Conservation (phyloP, 2,113 vertebrate genomes). For the Cichladusa arquata region DNA sequence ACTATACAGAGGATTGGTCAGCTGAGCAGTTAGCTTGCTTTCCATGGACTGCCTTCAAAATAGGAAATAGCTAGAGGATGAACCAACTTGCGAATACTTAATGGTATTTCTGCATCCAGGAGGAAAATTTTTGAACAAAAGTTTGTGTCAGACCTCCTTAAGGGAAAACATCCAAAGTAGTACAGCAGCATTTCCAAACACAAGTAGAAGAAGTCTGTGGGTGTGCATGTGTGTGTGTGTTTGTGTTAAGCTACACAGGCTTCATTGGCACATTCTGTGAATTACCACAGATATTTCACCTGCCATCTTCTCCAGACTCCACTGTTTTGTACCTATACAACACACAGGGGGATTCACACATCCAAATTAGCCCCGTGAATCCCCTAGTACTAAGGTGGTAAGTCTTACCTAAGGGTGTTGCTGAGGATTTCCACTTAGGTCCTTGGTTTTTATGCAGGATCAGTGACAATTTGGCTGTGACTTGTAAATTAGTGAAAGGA, state of each 20-base stretch:
- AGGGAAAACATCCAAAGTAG: neutral
- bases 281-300: neutral
- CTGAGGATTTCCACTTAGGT: neutral
- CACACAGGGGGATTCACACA: neutral
- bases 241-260: neutral
- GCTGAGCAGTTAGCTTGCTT: neutral
- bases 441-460: neutral
- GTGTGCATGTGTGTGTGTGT: accelerated
- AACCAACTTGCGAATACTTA: accelerated
- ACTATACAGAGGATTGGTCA: neutral
- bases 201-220: neutral
- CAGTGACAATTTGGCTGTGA: neutral
- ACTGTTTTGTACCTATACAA: neutral
- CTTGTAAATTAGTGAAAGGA: neutral
- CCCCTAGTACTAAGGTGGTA: neutral
- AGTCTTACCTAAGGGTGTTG: neutral
- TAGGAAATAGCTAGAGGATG: neutral
- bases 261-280: neutral
- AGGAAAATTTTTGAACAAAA: neutral
- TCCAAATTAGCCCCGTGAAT: neutral
- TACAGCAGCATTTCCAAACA: neutral
- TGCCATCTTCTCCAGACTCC: neutral
- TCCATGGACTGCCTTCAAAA: neutral
- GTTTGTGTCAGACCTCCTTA: neutral
- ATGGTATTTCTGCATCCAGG: neutral